Base-by-base conservation (phyloP, 2,113 vertebrate species). In the Mesoclemmys tuberculata region DNA sequence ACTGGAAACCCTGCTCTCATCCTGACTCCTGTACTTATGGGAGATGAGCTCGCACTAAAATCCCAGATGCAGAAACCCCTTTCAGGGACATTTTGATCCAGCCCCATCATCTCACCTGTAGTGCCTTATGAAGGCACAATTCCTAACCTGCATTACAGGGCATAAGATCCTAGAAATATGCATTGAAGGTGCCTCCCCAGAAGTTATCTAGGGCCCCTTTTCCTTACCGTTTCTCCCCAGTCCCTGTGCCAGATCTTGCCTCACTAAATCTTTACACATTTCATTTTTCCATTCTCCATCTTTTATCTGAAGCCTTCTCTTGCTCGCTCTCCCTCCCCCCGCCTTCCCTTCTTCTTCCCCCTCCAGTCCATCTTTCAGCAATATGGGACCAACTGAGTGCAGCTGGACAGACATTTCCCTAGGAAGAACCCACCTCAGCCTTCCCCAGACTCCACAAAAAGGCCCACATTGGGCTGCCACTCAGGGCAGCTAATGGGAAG, bases 401-500 rank as follows among this genome's bases (percentile, higher is more conserved):
- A 24, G 27, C 29, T 29, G 13, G 54, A 41, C 22, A 35, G 55
- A 22, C 41, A 52, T 31, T 46, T 31, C 41, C 64, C 3, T 18
- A 22, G 6, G 4, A 3, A 71, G 81, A 27, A 24, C 10, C 61
- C 35, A 51, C 55, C 80, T 49, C 49, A 41, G 90, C 82, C 89
- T 85, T 46, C 0, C 0, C 56, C 0, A 18, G 83, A 86, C 44
- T 38, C 82, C 80, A 46, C 19, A 0, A 79, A 51, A 90, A 80
- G 54, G 19, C 38, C 90, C 2, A 22, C 90, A 49, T 91, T 0
- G 0, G 86, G 88, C 75, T 86, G 91, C 85, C 88, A 55, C 56
- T 78, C 85, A 75, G 68, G 64, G 46, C 94, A 74, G 87, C 94
- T 85, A 78, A 94, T 84, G 90, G 92, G 90, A 91, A 61, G 46